phyloP scores from a whole-genome alignment of 2,797 vertebrate species.

The Anabas testudineus region DNA sequence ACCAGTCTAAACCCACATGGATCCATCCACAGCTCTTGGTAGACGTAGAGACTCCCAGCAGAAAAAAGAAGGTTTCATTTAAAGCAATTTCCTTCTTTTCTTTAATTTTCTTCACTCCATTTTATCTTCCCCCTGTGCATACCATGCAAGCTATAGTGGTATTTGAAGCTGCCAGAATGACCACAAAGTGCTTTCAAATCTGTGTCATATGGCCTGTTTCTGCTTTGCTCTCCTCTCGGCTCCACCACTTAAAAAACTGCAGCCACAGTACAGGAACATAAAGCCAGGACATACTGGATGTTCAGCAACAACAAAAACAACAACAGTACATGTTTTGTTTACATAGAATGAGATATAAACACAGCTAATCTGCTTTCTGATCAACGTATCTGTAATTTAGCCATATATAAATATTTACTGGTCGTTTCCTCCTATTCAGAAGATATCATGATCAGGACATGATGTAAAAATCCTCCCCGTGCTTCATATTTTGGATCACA shows the following conservation, averaged over 20 bases:
- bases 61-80: constrained; percentile 53
- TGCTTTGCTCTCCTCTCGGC: constrained; percentile 45
- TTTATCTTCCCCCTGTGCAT: constrained; percentile 61
- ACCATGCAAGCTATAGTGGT: constrained; percentile 57
- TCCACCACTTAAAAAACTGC: constrained; percentile 47
- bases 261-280: constrained; percentile 31
- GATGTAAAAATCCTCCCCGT: constrained; percentile 25
- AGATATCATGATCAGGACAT: constrained; percentile 41
- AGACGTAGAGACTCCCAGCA: constrained; percentile 34
- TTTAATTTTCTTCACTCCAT: constrained; percentile 56
- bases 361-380: constrained; percentile 40
- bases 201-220: constrained; percentile 66
- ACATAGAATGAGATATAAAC: constrained; percentile 39
- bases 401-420: constrained; percentile 64
- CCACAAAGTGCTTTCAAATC: constrained; percentile 75
- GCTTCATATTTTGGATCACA: constrained; percentile 31
- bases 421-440: constrained; percentile 66
- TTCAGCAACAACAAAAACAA: constrained; percentile 25
- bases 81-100: constrained; percentile 59
- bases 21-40: constrained; percentile 34
- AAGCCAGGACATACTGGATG: constrained; percentile 29
- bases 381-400: constrained; percentile 57
- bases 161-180: constrained; percentile 71
- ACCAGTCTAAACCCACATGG: constrained; percentile 20
- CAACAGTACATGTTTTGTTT: constrained; percentile 29